Conservation (phyloP, 2,113 vertebrate species). For the Tympanuchus pallidicinctus region DNA sequence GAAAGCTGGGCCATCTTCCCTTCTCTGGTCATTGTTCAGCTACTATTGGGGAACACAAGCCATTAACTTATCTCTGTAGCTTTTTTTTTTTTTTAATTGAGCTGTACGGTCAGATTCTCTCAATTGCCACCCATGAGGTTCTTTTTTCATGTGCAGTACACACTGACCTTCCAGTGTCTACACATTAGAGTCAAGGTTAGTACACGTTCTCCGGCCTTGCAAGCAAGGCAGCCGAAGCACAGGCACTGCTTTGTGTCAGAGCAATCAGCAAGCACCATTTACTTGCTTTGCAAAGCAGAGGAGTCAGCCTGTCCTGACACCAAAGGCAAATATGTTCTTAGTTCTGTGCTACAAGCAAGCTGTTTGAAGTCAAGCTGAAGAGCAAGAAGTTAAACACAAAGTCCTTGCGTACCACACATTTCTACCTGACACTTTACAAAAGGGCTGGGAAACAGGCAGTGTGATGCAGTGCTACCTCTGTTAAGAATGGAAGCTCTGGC, state of each 20-base stretch:
- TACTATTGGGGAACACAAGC: neutral
- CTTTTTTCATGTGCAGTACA: neutral
- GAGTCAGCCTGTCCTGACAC: neutral
- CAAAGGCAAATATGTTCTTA: neutral
- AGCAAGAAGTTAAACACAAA: neutral
- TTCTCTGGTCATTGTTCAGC: neutral
- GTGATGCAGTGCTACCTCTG: neutral
- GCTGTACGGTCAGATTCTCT: neutral
- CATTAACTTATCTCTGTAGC: neutral
- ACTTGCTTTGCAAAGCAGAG: neutral
- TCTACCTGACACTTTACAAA: neutral
- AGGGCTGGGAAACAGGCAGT: neutral
- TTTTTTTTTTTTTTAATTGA: fast-evolving
- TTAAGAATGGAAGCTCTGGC: neutral
- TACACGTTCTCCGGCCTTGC: fast-evolving
- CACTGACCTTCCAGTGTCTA: neutral
- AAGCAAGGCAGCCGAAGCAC: neutral
- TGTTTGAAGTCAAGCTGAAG: neutral
- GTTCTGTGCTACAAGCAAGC: neutral
- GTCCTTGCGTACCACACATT: neutral
- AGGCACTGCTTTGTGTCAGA: neutral
- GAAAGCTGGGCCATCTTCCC: neutral
- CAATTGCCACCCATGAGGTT: neutral
- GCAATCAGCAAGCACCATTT: neutral
- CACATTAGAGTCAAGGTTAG: neutral